Percentiles rank a stretch among this genome's conserved stretches.
These are phyloP conservation scores for Leptinotarsa tumamoca DNA, from an alignment of 2,888 invertebrate genomes.

Conservation along the genomic window DNA sequence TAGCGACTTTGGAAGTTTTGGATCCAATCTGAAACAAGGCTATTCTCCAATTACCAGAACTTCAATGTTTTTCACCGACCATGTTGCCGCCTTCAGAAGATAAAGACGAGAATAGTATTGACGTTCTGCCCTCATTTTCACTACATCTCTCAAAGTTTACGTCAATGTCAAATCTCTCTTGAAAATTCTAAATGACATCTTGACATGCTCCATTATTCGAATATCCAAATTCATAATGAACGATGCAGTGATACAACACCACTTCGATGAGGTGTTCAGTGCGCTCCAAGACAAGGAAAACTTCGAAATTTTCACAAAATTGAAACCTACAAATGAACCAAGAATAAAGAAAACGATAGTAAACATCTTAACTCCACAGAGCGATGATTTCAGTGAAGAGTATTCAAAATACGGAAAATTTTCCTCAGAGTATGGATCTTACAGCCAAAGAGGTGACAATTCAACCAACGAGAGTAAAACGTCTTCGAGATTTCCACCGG, in stretches of 20 bases:
- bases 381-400: neutral
- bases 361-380: slow-evolving; percentile 40
- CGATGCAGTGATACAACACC: slow-evolving; percentile 51
- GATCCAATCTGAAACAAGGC: too few species aligned
- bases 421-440: neutral
- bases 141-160: neutral
- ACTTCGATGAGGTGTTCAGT: slow-evolving; percentile 53
- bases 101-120: too few species aligned
- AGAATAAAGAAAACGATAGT: slow-evolving; percentile 48
- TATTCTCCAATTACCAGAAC: too few species aligned
- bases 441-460: neutral
- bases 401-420: neutral
- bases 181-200: neutral
- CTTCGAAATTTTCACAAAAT: slow-evolving; percentile 54
- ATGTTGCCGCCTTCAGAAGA: too few species aligned
- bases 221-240: slow-evolving; percentile 46
- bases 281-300: slow-evolving; percentile 52
- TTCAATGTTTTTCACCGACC: too few species aligned
- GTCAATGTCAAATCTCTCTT: neutral
- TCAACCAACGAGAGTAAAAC: slow-evolving; percentile 21
- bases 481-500: neutral
- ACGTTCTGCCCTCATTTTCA: too few species aligned
- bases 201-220: neutral
- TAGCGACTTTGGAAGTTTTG: too few species aligned
- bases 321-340: slow-evolving; percentile 40